Evolutionary conservation across 2,797 vertebrate species (phyloP), one percentile per base, ranked within the genome.

Genomic region (Poeciliopsis infans): DNA sequence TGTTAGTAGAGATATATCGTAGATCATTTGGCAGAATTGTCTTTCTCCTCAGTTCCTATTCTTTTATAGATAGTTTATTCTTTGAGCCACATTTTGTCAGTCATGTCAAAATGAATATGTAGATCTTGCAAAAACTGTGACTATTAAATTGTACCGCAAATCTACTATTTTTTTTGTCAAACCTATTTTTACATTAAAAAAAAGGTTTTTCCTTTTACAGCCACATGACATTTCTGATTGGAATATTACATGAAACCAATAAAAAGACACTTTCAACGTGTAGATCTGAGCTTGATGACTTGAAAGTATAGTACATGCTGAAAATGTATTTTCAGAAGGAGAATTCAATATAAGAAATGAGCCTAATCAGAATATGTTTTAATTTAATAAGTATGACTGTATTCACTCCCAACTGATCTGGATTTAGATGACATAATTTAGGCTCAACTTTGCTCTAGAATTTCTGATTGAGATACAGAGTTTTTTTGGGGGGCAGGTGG

Each of bases 1-100:
- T 78, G 31, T 0, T 49, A 83, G 59, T 89, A 83, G 87, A 75
- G 79, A 25, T 8, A 39, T 68, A 41, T 23, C 1, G 36, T 3
- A 66, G 64, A 41, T 31, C 33, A 66, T 33, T 15, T 61, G 59
- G 15, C 28, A 33, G 31, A 61, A 33, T 33, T 16, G 31, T 61
- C 5, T 20, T 66, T 66, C 33, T 4, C 4, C 61, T 36, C 61
- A 31, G 4, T 20, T 66, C 7, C 53, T n/a, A 11, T 39, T 66
- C 31, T 39, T 66, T 36, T 39, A 18, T 18, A 2, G 5, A 61
- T 15, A 16, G 59, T 64, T 64, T 33, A 18, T 33, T 64, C 6
- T 64, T 64, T 15, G 6, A 36, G 6, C 33, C 8, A 23, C 3
- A 10, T 66, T 66, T 66, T 39, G 20, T 39, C 7, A 39, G 61